phyloP scores from a whole-genome alignment of 2,888 invertebrate species.

The Scaptomyza cyrtandrae region DNA sequence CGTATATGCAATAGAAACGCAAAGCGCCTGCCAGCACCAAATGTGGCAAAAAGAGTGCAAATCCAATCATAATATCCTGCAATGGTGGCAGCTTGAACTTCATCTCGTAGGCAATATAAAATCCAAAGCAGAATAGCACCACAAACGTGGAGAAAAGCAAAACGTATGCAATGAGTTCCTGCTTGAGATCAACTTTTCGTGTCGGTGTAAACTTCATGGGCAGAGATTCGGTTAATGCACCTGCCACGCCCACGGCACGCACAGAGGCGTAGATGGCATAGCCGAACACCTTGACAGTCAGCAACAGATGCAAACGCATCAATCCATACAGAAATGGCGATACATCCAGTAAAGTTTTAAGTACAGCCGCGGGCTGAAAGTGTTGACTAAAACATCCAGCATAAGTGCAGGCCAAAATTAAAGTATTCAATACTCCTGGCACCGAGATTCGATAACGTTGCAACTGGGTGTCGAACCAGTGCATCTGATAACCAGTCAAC shows the following conservation, averaged over 20 bases:
- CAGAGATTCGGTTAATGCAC: slow-evolving; percentile 50
- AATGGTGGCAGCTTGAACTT: slow-evolving; percentile 77
- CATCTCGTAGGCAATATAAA: slow-evolving; percentile 79
- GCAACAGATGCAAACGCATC: slow-evolving; percentile 67
- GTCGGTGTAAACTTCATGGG: background rate
- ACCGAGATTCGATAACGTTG: slow-evolving; percentile 51
- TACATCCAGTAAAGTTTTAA: slow-evolving; percentile 66
- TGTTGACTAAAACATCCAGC: slow-evolving; percentile 75
- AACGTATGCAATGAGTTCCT: slow-evolving; percentile 58
- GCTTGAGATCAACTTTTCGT: background rate
- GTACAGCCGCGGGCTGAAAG: slow-evolving; percentile 62
- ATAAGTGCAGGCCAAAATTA: slow-evolving; percentile 50
- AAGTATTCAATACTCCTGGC: slow-evolving; percentile 37
- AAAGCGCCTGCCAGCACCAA: slow-evolving; percentile 67
- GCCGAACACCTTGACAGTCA: slow-evolving; percentile 72
- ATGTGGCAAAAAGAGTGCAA: slow-evolving; percentile 81
- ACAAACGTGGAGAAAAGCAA: slow-evolving; percentile 68
- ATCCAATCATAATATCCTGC: slow-evolving; percentile 69
- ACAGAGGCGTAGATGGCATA: slow-evolving; percentile 67
- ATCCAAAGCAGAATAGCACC: slow-evolving; percentile 55
- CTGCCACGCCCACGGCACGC: slow-evolving; percentile 50
- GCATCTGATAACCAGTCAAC: slow-evolving; percentile 58
- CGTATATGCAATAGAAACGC: slow-evolving; percentile 51
- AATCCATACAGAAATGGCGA: slow-evolving; percentile 74
- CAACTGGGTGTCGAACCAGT: slow-evolving; percentile 53